Base-by-base conservation (phyloP, 1,140 invertebrate species). In the Augochlora pura region DNA sequence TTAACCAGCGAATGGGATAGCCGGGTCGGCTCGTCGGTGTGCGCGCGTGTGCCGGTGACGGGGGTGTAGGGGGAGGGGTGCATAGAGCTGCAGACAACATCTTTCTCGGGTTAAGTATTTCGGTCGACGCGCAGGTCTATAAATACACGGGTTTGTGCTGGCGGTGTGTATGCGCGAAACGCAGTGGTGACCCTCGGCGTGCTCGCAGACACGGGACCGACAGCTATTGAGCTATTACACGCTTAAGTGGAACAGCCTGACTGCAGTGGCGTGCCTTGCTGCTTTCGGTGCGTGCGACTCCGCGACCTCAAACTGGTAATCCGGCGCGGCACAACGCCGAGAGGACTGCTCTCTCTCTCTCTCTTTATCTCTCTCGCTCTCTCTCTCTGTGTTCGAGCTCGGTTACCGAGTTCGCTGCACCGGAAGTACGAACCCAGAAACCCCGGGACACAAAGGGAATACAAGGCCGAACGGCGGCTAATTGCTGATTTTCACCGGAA, bases 151-250 rank as follows among this genome's bases (percentile, higher is more conserved):
- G 49, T 18, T 12, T 12, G 42, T 46, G 42, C 42, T 12, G 7
- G 5, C 49, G 46, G 32, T 32, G 60, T 66, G 59, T 66, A 42
- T 64, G 54, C 23, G 62, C 65, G 23, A 62, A 49, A 18, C 54
- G 65, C 49, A 70, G 54, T 46, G 75, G 81, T 49, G 78, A 73
- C 32, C 52, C 67, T 76, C 82, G 78, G 67, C 84, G 83, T 82
- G 84, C 86, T 85, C 84, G 84, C 82, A 84, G 82, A 85, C 81
- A 85, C 63, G 75, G 84, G 71, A 74, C 70, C 86, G 88, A 90
- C 85, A 86, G 83, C 86, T 88, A 90, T 90, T 87, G 91, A 90
- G 89, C 90, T 90, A 93, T 92, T 92, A 92, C 88, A 91, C 86
- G 90, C 89, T 90, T 86, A 89, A 92, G 84, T 90, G 88, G 86